Evolutionary conservation across 2,888 invertebrate species (phyloP), one percentile per base, ranked within the genome.

Genomic region (Eugnorisma glareosa): DNA sequence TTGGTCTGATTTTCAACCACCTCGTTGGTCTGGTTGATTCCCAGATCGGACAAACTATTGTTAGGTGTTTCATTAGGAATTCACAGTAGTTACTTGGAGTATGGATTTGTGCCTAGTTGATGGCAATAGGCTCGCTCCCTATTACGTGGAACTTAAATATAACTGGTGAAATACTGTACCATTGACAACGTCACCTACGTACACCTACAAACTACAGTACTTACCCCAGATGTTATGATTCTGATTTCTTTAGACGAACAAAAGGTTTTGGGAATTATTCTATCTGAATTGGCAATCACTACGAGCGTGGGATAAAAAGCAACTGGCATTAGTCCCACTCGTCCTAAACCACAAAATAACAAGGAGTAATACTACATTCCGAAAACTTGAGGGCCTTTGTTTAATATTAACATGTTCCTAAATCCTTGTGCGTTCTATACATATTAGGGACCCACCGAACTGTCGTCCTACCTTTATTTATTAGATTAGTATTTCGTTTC

Each of bases 361-460:
- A 70, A 73, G 57, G 10, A 67, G 59, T 69, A 28, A 79, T 67
- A 67, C 67, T 40, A 57, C 7, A 63, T 48, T 45, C 45, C n/a
- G 28, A 75, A 72, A 70, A 75, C 59, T 74, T 71, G 61, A 72
- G 61, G 61, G 64, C 51, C 68, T 59, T 61, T 77, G 67, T 84
- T 76, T 57, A 82, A 79, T 81, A 82, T 88, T 73, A 70, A 79
- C 71, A 74, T 82, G 66, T 57, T 72, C 75, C 72, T 72, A 77
- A 77, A 83, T 75, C 77, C 75, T 71, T 77, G 63, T 59, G 35
- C 57, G 67, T 59, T 51, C 73, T 76, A 74, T 61, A n/a, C n/a
- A n/a, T n/a, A 87, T 78, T 73, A 82, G 67, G 74, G 43, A 71
- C 48, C 13, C 18, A 57, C 37, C 40, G 35, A 57, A 63, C 48